Percentiles rank a stretch among this genome's conserved stretches.
Conservation (phyloP, 2,113 vertebrate species). For the Nothocercus julius region DNA sequence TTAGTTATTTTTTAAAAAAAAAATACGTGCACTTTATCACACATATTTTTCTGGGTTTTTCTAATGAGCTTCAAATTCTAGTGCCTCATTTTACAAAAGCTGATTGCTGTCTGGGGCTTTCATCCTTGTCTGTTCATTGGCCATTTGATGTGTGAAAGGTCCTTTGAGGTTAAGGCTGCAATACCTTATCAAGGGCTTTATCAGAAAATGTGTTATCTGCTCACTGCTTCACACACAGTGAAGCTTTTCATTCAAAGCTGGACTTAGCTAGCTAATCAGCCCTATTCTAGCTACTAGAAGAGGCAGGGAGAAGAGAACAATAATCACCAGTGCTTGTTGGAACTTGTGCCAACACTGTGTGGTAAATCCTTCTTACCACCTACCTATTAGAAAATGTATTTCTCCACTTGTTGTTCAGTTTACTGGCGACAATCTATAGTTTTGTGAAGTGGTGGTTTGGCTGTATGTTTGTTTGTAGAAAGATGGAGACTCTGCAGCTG, state of each 20-base stretch:
- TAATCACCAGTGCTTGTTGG: background rate
- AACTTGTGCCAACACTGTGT: too few relatives aligned
- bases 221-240: background rate
- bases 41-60: background rate
- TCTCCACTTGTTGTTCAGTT: background rate
- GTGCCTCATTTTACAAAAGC: background rate
- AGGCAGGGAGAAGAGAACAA: background rate
- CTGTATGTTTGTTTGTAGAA: background rate
- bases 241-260: background rate
- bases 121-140: background rate
- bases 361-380: background rate
- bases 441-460: background rate
- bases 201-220: background rate
- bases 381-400: background rate
- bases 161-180: background rate
- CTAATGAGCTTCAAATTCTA: background rate
- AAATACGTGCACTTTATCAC: background rate
- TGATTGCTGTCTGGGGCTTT: background rate
- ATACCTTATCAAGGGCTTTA: background rate
- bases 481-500: background rate
- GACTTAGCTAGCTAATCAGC: background rate
- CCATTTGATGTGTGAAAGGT: accelerated
- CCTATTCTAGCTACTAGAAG: background rate
- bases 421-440: background rate
- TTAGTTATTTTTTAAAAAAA: background rate